Conservation (phyloP, 2,888 invertebrate species). For the Mythimna ferrago region DNA sequence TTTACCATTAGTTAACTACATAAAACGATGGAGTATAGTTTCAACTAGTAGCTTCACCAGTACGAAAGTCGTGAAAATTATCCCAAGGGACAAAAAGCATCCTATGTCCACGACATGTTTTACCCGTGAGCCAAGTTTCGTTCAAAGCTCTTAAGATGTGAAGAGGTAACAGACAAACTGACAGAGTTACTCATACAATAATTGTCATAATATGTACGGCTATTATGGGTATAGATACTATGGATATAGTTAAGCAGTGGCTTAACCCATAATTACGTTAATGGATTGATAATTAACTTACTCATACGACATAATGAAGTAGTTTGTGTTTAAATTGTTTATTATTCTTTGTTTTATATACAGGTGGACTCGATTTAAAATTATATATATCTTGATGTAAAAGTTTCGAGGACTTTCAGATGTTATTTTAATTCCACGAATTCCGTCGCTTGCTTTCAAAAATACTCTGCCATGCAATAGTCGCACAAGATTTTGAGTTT, state of each 20-base stretch:
- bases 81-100: too few species aligned
- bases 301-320: constrained; percentile 33
- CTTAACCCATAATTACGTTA: constrained; percentile 41
- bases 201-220: too few species aligned
- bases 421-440: constrained; percentile 21
- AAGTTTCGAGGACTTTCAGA: constrained; percentile 8
- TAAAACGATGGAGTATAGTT: too few species aligned
- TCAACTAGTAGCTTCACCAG: too few species aligned
- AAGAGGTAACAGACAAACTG: too few species aligned
- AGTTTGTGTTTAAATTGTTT: constrained; percentile 33
- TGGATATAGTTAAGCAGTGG: constrained; percentile 3
- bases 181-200: too few species aligned
- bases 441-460: constrained; percentile 2
- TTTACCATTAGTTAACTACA: too few species aligned
- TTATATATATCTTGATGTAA: constrained; percentile 21
- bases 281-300: constrained; percentile 26
- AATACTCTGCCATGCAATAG: not conserved
- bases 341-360: constrained; percentile 17
- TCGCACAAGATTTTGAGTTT: not conserved
- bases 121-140: too few species aligned
- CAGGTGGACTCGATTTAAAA: constrained; percentile 32
- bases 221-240: too few species aligned
- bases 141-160: too few species aligned
- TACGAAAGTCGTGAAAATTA: too few species aligned
- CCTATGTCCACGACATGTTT: too few species aligned